phyloP scores from a whole-genome alignment of 2,888 invertebrate species.

The Trichopoda pennipes region DNA sequence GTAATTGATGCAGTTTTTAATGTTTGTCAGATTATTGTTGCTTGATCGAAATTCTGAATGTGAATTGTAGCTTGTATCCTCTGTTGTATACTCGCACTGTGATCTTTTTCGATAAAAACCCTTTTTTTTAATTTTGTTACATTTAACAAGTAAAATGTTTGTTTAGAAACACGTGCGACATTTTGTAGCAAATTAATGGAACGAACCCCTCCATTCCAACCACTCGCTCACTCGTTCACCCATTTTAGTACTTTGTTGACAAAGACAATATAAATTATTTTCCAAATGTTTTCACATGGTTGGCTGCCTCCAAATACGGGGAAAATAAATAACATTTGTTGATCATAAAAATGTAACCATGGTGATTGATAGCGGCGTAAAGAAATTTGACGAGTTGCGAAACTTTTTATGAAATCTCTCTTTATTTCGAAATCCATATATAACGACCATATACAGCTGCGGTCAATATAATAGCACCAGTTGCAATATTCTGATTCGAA shows the following conservation, averaged over 20 bases:
- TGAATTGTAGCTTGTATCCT: conserved; percentile 60
- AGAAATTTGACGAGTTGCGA: conserved; percentile 40
- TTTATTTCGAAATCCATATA: too few species aligned
- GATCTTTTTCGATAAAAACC: conserved; percentile 45
- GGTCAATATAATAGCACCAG: too few species aligned
- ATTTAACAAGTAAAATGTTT: neutral
- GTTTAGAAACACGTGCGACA: conserved; percentile 65
- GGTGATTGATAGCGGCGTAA: conserved; percentile 31
- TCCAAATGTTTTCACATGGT: conserved; percentile 65
- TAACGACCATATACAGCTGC: too few species aligned
- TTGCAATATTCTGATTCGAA: too few species aligned
- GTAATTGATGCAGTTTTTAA: conserved; percentile 38
- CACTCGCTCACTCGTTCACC: neutral
- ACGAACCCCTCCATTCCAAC: conserved; percentile 19
- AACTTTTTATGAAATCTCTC: neutral
- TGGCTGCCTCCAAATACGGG: conserved; percentile 49
- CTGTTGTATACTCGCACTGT: conserved; percentile 28
- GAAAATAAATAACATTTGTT: conserved; percentile 47
- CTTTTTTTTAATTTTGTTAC: conserved; percentile 38
- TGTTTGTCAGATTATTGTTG: conserved; percentile 25
- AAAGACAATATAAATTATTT: conserved; percentile 20
- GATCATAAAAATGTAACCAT: conserved; percentile 61
- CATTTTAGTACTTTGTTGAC: conserved; percentile 30
- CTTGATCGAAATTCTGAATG: conserved; percentile 32
- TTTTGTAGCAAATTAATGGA: conserved; percentile 29